phyloP scores from a whole-genome alignment of 1,140 invertebrate genomes.

The Bombus polaris region DNA sequence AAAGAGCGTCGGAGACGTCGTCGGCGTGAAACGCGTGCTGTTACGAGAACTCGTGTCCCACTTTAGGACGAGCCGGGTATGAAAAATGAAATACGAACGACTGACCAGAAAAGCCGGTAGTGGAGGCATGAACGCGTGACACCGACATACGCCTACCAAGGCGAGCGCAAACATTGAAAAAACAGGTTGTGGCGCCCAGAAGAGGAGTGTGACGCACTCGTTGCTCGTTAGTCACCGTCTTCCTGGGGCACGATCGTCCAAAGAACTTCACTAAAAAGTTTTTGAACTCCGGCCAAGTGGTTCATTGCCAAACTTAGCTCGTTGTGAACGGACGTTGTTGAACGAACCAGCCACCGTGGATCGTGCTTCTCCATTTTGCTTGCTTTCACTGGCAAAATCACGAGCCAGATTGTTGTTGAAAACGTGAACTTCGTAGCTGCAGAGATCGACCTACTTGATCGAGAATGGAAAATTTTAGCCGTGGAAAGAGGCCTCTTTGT shows the following conservation, averaged over 20 bases:
- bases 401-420: not conserved
- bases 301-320: constrained; percentile 35
- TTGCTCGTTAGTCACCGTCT: constrained; percentile 34
- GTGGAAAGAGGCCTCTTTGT: too few relatives aligned
- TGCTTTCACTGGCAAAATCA: not conserved
- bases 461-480: not conserved
- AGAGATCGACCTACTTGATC: not conserved
- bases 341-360: too few relatives aligned
- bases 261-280: constrained; percentile 25
- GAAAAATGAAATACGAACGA: constrained; percentile 51
- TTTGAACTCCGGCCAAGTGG: constrained; percentile 49
- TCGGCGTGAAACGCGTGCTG: not conserved
- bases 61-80: constrained; percentile 32
- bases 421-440: not conserved
- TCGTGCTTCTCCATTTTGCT: not conserved
- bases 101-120: constrained; percentile 38
- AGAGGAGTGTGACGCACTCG: constrained; percentile 45
- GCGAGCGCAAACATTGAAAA: constrained; percentile 43
- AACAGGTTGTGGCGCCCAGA: constrained; percentile 55
- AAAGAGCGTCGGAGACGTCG: not conserved
- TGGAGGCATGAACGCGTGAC: constrained; percentile 37
- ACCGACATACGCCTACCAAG: constrained; percentile 1
- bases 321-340: not conserved
- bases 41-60: constrained; percentile 32
- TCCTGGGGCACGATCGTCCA: not conserved